phyloP scores from a whole-genome alignment of 64 coral and sea anemone species.

The Acropora tenuis region DNA sequence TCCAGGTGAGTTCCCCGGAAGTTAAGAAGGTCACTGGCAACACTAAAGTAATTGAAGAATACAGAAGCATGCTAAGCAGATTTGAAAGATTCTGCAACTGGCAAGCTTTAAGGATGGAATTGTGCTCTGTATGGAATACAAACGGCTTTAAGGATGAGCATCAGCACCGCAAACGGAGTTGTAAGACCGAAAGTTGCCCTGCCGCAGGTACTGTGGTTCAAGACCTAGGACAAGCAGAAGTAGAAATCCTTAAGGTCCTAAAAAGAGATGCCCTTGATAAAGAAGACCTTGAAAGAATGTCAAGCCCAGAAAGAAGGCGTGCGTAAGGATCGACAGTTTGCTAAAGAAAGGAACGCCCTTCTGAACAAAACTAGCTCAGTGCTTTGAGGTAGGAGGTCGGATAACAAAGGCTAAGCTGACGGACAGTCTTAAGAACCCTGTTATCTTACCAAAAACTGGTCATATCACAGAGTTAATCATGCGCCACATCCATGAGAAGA shows the following conservation, averaged over 20 bases:
- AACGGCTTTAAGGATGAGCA: constrained; percentile 6
- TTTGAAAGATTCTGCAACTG: constrained; percentile 51
- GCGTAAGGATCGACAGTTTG: constrained; percentile 10
- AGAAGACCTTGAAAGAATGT: constrained; percentile 14
- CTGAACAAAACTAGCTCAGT: constrained; percentile 42
- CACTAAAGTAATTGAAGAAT: neutral
- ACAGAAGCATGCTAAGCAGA: neutral
- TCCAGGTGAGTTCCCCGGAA: neutral
- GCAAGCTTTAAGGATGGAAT: constrained; percentile 41
- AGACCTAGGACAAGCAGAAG: too few relatives aligned
- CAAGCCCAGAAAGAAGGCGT: neutral
- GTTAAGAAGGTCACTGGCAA: constrained; percentile 13
- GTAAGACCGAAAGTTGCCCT: too few relatives aligned
- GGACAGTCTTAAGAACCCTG: neutral
- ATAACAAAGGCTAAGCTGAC: constrained; percentile 38
- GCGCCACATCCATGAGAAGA: too few relatives aligned
- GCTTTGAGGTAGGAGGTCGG: constrained; percentile 34
- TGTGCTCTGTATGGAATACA: constrained; percentile 20
- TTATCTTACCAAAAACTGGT: too few relatives aligned
- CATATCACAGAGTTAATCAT: too few relatives aligned
- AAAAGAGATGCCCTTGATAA: constrained; percentile 17
- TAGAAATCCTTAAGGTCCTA: neutral
- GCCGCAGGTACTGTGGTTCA: too few relatives aligned
- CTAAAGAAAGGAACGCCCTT: constrained; percentile 7
- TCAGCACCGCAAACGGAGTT: neutral